Evolutionary conservation across 2,113 vertebrate genomes (phyloP).

Genomic region (Cygnus buccinator): DNA sequence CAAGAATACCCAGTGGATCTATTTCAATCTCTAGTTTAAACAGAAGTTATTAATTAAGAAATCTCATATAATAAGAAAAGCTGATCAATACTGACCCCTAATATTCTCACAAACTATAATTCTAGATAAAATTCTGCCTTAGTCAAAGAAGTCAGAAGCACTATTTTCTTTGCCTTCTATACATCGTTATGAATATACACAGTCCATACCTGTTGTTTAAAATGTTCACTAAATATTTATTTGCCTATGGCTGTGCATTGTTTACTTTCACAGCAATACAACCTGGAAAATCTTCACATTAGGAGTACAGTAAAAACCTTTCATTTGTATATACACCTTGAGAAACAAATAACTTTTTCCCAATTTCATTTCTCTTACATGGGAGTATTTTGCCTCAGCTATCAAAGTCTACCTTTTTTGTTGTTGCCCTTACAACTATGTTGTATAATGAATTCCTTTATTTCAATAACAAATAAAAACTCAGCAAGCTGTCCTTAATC

Average conservation of each 20-base stretch:
- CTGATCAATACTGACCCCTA: neutral
- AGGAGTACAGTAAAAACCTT: neutral
- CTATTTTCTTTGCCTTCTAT: neutral
- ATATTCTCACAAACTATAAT: neutral
- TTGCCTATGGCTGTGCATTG: neutral
- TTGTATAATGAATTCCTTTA: neutral
- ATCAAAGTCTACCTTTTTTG: neutral
- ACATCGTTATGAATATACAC: neutral
- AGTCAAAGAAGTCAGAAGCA: neutral
- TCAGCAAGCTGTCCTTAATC: neutral
- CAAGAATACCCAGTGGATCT: neutral
- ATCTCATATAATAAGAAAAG: neutral
- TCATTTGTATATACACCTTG: neutral
- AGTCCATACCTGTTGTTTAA: neutral
- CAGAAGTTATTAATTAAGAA: neutral
- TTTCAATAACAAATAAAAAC: neutral
- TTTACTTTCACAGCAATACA: neutral
- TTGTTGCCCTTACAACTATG: neutral
- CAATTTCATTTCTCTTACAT: neutral
- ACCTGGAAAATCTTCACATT: neutral
- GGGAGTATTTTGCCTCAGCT: neutral
- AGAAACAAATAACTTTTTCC: neutral
- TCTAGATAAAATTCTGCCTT: neutral
- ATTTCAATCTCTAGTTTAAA: neutral
- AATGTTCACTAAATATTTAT: rapidly evolving